These are phyloP conservation scores for Diploscapter pachys DNA, from an alignment of 1,140 invertebrate species.

Conservation along the genomic window DNA sequence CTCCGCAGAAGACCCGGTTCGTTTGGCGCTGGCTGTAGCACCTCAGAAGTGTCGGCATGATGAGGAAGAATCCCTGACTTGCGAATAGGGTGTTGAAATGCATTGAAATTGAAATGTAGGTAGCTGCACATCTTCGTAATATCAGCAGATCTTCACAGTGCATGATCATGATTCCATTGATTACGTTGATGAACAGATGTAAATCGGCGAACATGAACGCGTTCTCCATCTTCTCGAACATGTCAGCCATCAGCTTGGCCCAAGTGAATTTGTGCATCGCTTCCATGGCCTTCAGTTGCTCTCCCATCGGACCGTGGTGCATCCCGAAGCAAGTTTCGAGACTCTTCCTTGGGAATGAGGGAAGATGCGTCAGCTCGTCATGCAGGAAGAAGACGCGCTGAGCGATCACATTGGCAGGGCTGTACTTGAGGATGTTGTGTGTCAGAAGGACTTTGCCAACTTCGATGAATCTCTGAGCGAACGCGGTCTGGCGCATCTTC, in stretches of 20 bases:
- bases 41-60: constrained; percentile 92
- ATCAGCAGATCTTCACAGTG: constrained; percentile 94
- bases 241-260: constrained; percentile 85
- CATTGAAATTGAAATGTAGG: constrained; percentile 92
- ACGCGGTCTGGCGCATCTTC: constrained; percentile 81
- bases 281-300: constrained; percentile 87
- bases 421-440: constrained; percentile 62
- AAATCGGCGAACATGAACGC: constrained; percentile 96
- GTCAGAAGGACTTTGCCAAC: constrained; percentile 78
- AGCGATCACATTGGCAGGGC: constrained; percentile 68
- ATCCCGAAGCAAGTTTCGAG: constrained; percentile 90
- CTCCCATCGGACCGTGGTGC: constrained; percentile 84
- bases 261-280: constrained; percentile 97
- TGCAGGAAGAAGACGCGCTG: constrained; percentile 96
- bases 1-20: constrained; percentile 82
- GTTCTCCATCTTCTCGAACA: constrained; percentile 98
- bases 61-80: constrained; percentile 88
- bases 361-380: constrained; percentile 96
- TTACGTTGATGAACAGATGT: constrained; percentile 91
- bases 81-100: constrained; percentile 99
- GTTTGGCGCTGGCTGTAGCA: constrained; percentile 97
- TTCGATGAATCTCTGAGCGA: constrained; percentile 91
- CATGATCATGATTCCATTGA: constrained; percentile 91
- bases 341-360: constrained; percentile 94
- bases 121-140: constrained; percentile 88